Percentiles rank a stretch among this genome's conserved stretches.
phyloP scores from a whole-genome alignment of 2,113 vertebrate genomes.

The Microcebus ravelobensis region DNA sequence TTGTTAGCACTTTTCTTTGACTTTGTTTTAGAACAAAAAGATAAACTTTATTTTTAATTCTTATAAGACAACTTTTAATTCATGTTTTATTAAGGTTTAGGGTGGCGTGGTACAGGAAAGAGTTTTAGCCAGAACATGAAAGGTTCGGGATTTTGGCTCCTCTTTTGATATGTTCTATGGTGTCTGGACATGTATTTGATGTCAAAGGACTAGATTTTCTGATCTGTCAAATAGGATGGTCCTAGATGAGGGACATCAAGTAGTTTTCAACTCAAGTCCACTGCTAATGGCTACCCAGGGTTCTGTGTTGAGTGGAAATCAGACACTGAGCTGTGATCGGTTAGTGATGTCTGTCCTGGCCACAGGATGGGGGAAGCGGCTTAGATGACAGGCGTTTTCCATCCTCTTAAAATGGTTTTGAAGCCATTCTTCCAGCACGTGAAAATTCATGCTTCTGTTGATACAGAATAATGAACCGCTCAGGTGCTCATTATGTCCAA shows the following conservation, averaged over 20 bases:
- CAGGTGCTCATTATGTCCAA: too few species aligned
- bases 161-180: neutral
- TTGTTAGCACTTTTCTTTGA: constrained; percentile 26
- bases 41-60: neutral
- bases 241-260: neutral
- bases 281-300: neutral
- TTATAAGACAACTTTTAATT: neutral
- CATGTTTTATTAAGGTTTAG: constrained; percentile 11
- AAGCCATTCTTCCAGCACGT: neutral
- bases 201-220: neutral
- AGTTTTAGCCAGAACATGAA: neutral
- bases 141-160: neutral
- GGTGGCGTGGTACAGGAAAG: neutral
- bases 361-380: neutral
- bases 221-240: neutral
- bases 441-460: neutral
- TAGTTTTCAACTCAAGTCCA: neutral
- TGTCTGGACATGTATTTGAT: neutral
- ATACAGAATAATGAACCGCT: neutral
- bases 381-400: neutral
- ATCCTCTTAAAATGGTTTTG: neutral
- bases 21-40: constrained; percentile 49
- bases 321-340: neutral
- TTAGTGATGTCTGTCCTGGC: neutral
- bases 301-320: neutral